Evolutionary conservation across 2,888 invertebrate genomes (phyloP).

Genomic region (Epistrophella euchroma): DNA sequence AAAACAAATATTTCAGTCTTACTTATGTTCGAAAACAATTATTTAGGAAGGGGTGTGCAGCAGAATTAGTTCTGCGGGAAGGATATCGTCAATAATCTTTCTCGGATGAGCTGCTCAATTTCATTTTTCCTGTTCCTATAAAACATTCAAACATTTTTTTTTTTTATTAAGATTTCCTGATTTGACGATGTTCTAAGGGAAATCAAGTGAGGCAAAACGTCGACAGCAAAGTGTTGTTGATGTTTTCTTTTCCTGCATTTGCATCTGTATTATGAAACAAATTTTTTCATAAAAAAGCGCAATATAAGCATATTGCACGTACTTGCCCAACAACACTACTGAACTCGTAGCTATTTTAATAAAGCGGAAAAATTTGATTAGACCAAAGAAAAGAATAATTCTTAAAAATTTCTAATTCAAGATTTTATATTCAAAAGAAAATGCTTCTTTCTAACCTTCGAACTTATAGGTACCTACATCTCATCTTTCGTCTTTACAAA

Average conservation of each 20-base stretch:
- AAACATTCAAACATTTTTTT: background rate
- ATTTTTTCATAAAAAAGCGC: background rate
- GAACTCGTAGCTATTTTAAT: too few relatives aligned
- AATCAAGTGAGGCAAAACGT: background rate
- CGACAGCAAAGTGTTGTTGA: background rate
- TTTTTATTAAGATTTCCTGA: background rate
- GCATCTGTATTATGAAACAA: background rate
- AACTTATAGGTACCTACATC: too few relatives aligned
- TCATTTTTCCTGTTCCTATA: background rate
- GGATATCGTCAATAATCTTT: conserved; percentile 9
- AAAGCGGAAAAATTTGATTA: too few relatives aligned
- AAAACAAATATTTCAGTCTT: background rate
- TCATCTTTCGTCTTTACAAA: too few relatives aligned
- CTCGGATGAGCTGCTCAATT: background rate
- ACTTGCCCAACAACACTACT: background rate
- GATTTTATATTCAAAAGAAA: too few relatives aligned
- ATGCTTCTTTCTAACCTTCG: too few relatives aligned
- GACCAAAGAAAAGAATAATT: too few relatives aligned
- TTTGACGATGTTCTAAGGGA: background rate
- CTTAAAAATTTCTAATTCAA: too few relatives aligned
- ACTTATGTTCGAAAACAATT: background rate
- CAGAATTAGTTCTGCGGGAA: background rate
- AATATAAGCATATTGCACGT: background rate
- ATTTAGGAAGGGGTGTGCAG: background rate
- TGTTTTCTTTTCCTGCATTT: background rate